A percentile compares a stretch with the other conserved stretches of the same genome.
Evolutionary conservation across 2,113 vertebrate genomes (phyloP).

Genomic region (Gambusia affinis): DNA sequence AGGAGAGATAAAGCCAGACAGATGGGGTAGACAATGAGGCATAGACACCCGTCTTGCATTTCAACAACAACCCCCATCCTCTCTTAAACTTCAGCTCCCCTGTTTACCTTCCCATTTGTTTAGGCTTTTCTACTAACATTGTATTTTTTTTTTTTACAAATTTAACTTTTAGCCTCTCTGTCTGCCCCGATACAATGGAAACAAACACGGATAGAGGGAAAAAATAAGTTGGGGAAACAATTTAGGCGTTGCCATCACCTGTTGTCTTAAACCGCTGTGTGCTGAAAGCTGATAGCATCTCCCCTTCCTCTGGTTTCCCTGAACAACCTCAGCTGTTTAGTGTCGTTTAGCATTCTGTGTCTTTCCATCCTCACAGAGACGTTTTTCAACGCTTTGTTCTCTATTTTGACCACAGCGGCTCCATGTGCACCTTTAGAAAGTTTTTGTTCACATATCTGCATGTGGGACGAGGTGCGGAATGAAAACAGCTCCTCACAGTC

Average conservation of each 20-base stretch:
- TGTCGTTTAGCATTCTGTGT: conserved; percentile 28
- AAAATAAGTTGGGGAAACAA: neutral
- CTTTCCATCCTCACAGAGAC: conserved; percentile 17
- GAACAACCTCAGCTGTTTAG: conserved; percentile 66
- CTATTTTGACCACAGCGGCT: conserved; percentile 10
- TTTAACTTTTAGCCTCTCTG: neutral
- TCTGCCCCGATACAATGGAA: conserved; percentile 28
- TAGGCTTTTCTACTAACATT: conserved; percentile 7
- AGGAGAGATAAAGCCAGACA: conserved; percentile 69
- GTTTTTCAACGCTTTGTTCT: conserved; percentile 42
- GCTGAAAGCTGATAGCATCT: conserved; percentile 53
- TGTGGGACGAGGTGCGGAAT: neutral
- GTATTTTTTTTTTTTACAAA: neutral
- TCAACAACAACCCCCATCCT: conserved; percentile 52
- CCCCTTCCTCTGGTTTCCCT: conserved; percentile 55
- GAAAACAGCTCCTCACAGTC: neutral
- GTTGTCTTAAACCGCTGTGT: conserved; percentile 51
- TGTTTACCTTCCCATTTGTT: conserved; percentile 22
- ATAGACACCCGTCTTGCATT: conserved; percentile 61
- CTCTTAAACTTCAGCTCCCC: conserved; percentile 28
- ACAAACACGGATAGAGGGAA: conserved; percentile 9
- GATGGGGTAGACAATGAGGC: conserved; percentile 72
- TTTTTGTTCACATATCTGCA: conserved; percentile 24
- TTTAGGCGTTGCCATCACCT: conserved; percentile 53
- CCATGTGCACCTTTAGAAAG: conserved; percentile 8